These are phyloP conservation scores for Camptogramma bilineatum DNA, from an alignment of 2,888 invertebrate genomes.

Conservation along the genomic window DNA sequence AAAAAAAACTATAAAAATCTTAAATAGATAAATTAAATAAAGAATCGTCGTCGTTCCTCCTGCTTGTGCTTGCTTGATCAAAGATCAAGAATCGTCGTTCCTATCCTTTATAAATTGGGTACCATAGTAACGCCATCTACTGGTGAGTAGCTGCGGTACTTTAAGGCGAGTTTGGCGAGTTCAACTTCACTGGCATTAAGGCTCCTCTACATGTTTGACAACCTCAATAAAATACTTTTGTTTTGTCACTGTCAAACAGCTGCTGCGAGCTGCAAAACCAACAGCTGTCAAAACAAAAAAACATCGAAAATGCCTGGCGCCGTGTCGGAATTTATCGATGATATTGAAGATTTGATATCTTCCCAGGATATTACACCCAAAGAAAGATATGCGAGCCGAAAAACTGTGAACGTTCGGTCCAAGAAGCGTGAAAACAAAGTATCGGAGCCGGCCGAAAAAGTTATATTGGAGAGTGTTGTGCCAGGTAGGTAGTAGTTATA, in stretches of 20 bases:
- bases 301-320: constrained; percentile 81
- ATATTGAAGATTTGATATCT: constrained; percentile 94
- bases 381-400: constrained; percentile 90
- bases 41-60: no score
- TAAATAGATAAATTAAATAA: no score
- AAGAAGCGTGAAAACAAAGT: constrained; percentile 76
- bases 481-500: no score
- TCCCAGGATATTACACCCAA: constrained; percentile 92
- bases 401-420: constrained; percentile 88
- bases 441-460: constrained; percentile 71
- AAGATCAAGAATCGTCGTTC: no score
- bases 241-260: constrained; percentile 24
- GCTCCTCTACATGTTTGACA: not conserved
- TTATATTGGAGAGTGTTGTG: constrained; percentile 85
- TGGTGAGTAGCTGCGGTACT: constrained; percentile 13
- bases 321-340: constrained; percentile 90
- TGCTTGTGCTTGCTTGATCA: no score
- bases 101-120: no score
- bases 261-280: constrained; percentile 25
- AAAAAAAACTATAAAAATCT: no score
- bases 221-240: constrained; percentile 1
- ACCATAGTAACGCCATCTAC: constrained; percentile 18
- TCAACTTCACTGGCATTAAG: no score
- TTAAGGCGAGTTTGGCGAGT: no score
- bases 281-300: constrained; percentile 44